Base-by-base conservation (phyloP, 2,113 vertebrate species). In the Trogon melanurus region DNA sequence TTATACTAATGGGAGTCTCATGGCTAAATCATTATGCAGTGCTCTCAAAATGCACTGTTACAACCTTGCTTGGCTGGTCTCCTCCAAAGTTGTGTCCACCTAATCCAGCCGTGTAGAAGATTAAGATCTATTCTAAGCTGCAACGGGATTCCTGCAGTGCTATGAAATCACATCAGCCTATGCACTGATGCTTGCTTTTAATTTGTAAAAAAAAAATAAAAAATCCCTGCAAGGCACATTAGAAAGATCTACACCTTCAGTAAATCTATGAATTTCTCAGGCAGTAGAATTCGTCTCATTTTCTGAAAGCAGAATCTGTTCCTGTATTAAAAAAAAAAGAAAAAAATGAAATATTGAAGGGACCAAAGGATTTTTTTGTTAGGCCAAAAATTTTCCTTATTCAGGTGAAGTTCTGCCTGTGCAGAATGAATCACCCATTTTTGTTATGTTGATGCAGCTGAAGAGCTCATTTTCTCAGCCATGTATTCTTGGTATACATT, bases 81-180 rank as follows among this genome's bases (percentile, higher is more conserved):
- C 74, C 51, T 51, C 54, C 45, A 84, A 67, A n/a, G 54, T 4
- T 61, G 70, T 81, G 45, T 76, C 62, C 0, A 3, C 58, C 54
- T 91, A 88, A 91, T 85, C 61, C 91, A 95, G 51, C 48, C 2
- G 1, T 60, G 32, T 45, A 36, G 64, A 50, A 94, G 45, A 94
- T 70, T 84, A 67, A 79, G 95, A 96, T 84, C 27, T 76, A 44
- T 85, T 93, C 44, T 90, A 84, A 88, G 32, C 47, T 76, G 56
- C 71, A 76, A 5, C 50, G 26, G 65, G 78, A 84, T 64, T 95
- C 65, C 65, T 94, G 50, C 85, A 91, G 88, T 91, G 78, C 50
- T 88, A 30, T 66, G 26, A 97, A 94, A 95, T 83, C 64, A 95
- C 78, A 83, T 73, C 67, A 92, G 21, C n/a, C 41, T 88, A 76